Evolutionary conservation across 2,888 invertebrate genomes (phyloP).

Genomic region (Venusia cambrica): DNA sequence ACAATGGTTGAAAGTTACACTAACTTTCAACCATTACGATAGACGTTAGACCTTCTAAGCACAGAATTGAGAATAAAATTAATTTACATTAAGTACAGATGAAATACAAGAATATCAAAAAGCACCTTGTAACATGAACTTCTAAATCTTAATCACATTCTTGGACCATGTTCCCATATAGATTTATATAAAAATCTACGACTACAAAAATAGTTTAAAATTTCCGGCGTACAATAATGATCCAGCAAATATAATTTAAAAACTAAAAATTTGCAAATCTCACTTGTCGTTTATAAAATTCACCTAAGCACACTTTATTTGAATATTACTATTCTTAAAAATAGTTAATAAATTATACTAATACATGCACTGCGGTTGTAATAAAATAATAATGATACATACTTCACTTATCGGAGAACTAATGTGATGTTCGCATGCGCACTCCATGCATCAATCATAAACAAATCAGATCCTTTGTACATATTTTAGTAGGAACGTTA

Average conservation of each 20-base stretch:
- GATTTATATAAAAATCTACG: conserved; percentile 19
- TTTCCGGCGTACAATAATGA: conserved; percentile 33
- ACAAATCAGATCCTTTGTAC: conserved; percentile 43
- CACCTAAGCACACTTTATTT: conserved; percentile 34
- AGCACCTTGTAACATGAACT: conserved; percentile 44
- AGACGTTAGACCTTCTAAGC: too few relatives aligned
- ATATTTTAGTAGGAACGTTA: conserved; percentile 48
- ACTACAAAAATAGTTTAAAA: too few relatives aligned
- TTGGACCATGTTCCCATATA: conserved; percentile 33
- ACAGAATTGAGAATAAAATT: conserved; percentile 23
- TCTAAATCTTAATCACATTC: conserved; percentile 37
- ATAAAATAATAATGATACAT: conserved; percentile 28
- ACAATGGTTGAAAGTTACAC: too few relatives aligned
- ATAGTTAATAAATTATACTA: conserved; percentile 41
- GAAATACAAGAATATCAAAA: conserved; percentile 38
- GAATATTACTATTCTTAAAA: conserved; percentile 55
- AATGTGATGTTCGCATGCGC: conserved; percentile 35
- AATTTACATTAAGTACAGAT: conserved; percentile 50
- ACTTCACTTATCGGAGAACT: conserved; percentile 40
- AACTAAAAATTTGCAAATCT: conserved; percentile 41
- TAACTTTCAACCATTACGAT: too few relatives aligned
- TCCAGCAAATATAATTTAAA: conserved; percentile 26
- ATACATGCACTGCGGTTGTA: conserved; percentile 35
- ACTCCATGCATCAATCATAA: conserved; percentile 29
- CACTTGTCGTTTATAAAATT: conserved; percentile 53